These are phyloP conservation scores for Anhinga anhinga DNA, from an alignment of 2,113 vertebrate species.

Conservation along the genomic window DNA sequence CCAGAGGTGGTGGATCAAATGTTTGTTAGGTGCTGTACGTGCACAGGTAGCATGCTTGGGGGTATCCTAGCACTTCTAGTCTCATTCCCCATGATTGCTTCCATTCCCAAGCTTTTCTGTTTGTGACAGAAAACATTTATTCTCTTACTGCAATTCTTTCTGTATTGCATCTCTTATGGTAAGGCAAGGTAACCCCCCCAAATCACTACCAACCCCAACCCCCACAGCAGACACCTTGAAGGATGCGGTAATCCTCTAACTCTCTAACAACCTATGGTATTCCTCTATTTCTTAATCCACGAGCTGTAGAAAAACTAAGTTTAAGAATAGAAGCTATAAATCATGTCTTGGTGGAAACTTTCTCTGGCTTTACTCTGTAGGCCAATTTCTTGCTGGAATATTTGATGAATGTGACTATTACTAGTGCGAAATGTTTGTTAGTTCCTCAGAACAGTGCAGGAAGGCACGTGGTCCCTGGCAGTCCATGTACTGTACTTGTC, in stretches of 20 bases:
- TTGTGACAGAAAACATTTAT: neutral
- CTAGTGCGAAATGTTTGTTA: neutral
- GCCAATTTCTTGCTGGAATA: neutral
- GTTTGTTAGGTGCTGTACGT: neutral
- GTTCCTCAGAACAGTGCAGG: neutral
- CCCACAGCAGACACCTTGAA: neutral
- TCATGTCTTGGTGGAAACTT: neutral
- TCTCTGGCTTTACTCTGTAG: neutral
- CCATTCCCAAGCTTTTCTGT: neutral
- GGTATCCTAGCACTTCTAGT: neutral
- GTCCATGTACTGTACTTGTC: neutral
- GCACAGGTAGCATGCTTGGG: neutral
- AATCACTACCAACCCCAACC: neutral
- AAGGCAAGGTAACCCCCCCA: neutral
- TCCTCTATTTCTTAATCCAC: neutral
- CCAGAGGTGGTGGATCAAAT: neutral
- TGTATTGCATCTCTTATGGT: neutral
- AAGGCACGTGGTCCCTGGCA: accelerated
- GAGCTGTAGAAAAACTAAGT: neutral
- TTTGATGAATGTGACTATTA: neutral
- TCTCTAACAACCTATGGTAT: neutral
- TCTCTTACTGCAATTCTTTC: neutral
- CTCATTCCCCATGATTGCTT: neutral
- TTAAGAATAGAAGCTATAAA: neutral
- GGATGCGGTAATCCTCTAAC: neutral